These are phyloP conservation scores for Aphaenogaster ashmeadi DNA, from an alignment of 1,140 invertebrate genomes.

Conservation along the genomic window DNA sequence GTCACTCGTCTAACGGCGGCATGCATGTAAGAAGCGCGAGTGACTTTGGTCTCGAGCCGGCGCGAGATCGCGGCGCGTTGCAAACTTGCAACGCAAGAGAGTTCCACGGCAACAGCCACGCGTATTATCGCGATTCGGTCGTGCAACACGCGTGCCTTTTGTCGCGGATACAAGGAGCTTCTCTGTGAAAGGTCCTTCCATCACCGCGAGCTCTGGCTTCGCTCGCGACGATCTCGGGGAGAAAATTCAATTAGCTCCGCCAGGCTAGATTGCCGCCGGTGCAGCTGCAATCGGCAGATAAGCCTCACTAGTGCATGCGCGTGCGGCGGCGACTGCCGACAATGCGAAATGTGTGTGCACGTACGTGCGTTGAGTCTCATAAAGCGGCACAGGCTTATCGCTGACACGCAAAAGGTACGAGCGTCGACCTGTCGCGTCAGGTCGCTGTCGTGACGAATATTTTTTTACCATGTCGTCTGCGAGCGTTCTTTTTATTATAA, in stretches of 20 bases:
- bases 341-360: conserved; percentile 46
- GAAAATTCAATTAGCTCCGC: conserved; percentile 81
- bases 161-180: conserved; percentile 81
- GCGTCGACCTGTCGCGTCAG: conserved; percentile 10
- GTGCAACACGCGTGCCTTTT: conserved; percentile 76
- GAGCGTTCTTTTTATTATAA: not conserved
- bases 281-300: conserved; percentile 76
- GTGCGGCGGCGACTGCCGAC: conserved; percentile 14
- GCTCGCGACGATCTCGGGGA: conserved; percentile 74
- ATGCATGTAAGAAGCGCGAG: conserved; percentile 60
- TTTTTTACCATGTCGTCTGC: not conserved
- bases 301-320: conserved; percentile 28
- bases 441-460: conserved; percentile 18
- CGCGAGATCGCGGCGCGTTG: conserved; percentile 34
- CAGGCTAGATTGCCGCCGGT: conserved; percentile 64
- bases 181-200: conserved; percentile 70
- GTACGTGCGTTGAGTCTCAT: conserved; percentile 22
- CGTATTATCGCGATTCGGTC: conserved; percentile 79
- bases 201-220: conserved; percentile 66
- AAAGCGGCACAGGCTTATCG: conserved; percentile 28
- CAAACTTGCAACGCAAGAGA: conserved; percentile 54
- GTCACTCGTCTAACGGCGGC: conserved; percentile 55
- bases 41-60: conserved; percentile 62
- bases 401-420: conserved; percentile 46
- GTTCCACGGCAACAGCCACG: conserved; percentile 72